Conservation (phyloP, 1,140 invertebrate genomes). For the Drosophila pachea region DNA sequence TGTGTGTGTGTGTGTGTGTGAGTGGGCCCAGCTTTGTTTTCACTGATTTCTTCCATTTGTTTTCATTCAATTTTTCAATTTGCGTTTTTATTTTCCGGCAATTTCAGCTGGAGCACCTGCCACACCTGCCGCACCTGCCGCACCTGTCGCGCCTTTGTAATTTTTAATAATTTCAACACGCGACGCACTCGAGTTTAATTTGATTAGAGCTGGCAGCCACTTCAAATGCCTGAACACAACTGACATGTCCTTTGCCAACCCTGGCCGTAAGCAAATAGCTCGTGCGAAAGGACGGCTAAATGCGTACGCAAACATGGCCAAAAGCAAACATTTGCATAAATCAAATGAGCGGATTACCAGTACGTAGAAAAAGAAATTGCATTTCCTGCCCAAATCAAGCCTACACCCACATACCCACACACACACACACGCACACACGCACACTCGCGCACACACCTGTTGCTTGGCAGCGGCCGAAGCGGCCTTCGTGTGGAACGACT, state of each 20-base stretch:
- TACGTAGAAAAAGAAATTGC: slow-evolving; percentile 41
- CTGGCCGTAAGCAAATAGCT: slow-evolving; percentile 52
- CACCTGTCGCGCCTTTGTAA: slow-evolving; percentile 51
- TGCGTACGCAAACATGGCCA: slow-evolving; percentile 44
- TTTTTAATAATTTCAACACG: slow-evolving; percentile 64
- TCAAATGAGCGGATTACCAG: slow-evolving; percentile 62
- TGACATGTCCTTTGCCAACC: slow-evolving; percentile 23
- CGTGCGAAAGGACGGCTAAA: slow-evolving; percentile 35
- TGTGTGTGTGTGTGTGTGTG: slow-evolving; percentile 14
- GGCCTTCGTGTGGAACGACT: slow-evolving; percentile 18
- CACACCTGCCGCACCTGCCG: not conserved
- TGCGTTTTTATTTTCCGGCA: slow-evolving; percentile 38
- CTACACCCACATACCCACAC: not conserved
- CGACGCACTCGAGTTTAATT: slow-evolving; percentile 63
- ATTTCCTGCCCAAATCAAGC: slow-evolving; percentile 31
- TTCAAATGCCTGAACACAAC: slow-evolving; percentile 46
- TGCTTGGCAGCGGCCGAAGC: slow-evolving; percentile 6
- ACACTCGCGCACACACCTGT: slow-evolving; percentile 20
- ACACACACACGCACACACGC: not conserved
- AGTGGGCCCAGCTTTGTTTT: slow-evolving; percentile 8
- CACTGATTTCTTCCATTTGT: slow-evolving; percentile 11
- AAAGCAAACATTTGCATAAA: slow-evolving; percentile 67
- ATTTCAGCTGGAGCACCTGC: slow-evolving; percentile 24
- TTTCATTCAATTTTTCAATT: slow-evolving; percentile 49
- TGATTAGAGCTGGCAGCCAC: slow-evolving; percentile 47